Percentiles rank a stretch among this genome's conserved stretches.
These are phyloP conservation scores for Sebastes minor DNA, from an alignment of 2,797 vertebrate genomes.

Conservation along the genomic window DNA sequence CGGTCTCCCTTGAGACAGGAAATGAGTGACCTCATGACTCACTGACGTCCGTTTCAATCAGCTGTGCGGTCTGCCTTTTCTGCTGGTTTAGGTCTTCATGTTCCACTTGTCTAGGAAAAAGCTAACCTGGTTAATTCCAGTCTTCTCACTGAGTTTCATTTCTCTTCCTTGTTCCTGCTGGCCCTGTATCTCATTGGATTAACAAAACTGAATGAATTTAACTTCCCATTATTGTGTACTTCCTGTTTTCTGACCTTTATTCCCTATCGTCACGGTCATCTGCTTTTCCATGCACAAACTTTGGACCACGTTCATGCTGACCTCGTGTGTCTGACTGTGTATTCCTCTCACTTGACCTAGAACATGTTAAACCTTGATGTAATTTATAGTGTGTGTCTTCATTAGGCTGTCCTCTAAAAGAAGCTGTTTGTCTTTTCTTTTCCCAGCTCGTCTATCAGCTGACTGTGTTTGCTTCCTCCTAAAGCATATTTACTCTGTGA, in stretches of 20 bases:
- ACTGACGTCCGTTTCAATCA: neutral
- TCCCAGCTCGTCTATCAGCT: conserved; percentile 40
- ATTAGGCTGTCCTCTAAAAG: neutral
- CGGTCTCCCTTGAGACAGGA: neutral
- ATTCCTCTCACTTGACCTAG: neutral
- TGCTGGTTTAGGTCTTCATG: neutral
- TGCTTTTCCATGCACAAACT: neutral
- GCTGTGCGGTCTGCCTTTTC: neutral
- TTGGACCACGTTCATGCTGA: neutral
- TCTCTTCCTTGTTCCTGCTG: conserved; percentile 1
- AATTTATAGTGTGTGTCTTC: neutral
- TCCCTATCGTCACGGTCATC: neutral
- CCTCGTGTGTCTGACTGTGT: neutral
- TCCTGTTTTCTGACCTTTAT: conserved; percentile 23
- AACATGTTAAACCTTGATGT: neutral
- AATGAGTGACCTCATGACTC: neutral
- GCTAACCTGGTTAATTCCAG: neutral
- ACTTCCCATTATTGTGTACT: conserved; percentile 1
- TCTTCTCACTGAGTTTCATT: neutral
- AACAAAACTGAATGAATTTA: conserved; percentile 11
- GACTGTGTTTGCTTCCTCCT: conserved; percentile 58
- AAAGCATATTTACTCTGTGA: conserved; percentile 59
- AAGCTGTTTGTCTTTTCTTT: conserved; percentile 6
- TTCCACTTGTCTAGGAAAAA: neutral
- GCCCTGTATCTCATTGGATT: neutral